These are phyloP conservation scores for Callitettix versicolor DNA, from an alignment of 1,140 invertebrate genomes.

Conservation along the genomic window DNA sequence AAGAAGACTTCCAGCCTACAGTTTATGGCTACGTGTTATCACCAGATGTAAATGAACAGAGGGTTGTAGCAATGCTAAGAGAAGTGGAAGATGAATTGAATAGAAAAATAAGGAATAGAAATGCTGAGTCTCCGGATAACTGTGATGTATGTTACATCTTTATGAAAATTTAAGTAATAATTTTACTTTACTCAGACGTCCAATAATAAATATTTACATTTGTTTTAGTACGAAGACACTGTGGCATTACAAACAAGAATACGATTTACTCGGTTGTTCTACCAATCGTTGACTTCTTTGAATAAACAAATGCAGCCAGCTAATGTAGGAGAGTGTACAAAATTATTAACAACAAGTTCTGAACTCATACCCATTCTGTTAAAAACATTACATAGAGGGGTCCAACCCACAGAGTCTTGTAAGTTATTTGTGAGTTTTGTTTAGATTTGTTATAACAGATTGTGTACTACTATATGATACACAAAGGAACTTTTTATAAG, in stretches of 20 bases:
- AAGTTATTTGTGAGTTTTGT: background rate
- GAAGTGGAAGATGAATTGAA: slow-evolving; percentile 84
- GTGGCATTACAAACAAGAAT: slow-evolving; percentile 67
- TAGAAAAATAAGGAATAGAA: slow-evolving; percentile 9
- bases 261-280: slow-evolving; percentile 75
- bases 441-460: too few relatives aligned
- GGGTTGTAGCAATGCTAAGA: slow-evolving; percentile 69
- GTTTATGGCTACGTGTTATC: slow-evolving; percentile 85
- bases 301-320: slow-evolving; percentile 45
- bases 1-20: slow-evolving; percentile 93
- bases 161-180: background rate
- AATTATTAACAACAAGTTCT: slow-evolving; percentile 53
- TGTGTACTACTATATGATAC: too few relatives aligned
- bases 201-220: slow-evolving; percentile 13
- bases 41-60: slow-evolving; percentile 70
- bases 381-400: slow-evolving; percentile 61
- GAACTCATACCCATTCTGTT: slow-evolving; percentile 73
- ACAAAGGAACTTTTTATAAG: too few relatives aligned
- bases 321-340: slow-evolving; percentile 49
- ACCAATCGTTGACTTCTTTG: slow-evolving; percentile 62
- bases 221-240: slow-evolving; percentile 42
- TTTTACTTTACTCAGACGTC: background rate
- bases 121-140: slow-evolving; percentile 1
- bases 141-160: background rate
- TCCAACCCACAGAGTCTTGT: slow-evolving; percentile 32